phyloP scores from a whole-genome alignment of 2,113 vertebrate species.

The Calyptommatus sinebrachiatus region DNA sequence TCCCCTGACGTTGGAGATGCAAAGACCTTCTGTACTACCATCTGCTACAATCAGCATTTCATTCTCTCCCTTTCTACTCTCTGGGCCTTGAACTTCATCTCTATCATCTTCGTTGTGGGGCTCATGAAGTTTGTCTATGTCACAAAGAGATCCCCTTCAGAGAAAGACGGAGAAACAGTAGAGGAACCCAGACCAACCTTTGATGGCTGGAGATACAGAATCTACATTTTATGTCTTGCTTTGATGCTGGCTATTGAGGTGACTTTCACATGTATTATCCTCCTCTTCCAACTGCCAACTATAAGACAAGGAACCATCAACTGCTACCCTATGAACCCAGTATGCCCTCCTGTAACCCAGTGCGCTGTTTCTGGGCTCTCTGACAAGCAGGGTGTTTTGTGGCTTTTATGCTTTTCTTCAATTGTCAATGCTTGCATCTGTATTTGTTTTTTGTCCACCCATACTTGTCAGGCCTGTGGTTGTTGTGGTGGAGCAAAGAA shows the following conservation, averaged over 20 bases:
- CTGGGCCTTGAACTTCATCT: constrained; percentile 15
- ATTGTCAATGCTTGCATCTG: neutral
- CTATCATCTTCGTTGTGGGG: neutral
- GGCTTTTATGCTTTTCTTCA: neutral
- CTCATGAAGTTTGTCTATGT: constrained; percentile 29
- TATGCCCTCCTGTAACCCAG: neutral
- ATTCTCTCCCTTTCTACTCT: neutral
- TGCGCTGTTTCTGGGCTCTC: neutral
- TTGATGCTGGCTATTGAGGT: neutral
- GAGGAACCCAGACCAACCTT: neutral
- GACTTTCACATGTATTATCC: neutral
- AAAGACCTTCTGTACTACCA: neutral
- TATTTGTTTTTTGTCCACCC: neutral
- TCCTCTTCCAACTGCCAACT: neutral
- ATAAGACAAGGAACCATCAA: neutral
- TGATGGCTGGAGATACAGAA: neutral
- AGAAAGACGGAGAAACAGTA: neutral
- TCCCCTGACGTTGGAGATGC: neutral
- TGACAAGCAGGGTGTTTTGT: constrained; percentile 5
- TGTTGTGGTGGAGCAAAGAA: neutral
- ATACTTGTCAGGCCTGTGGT: neutral
- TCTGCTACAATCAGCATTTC: constrained; percentile 16
- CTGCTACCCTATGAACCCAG: neutral
- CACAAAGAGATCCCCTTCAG: neutral
- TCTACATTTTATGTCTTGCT: constrained; percentile 10